phyloP scores from a whole-genome alignment of 2,888 invertebrate species.

The Thereva unica region DNA sequence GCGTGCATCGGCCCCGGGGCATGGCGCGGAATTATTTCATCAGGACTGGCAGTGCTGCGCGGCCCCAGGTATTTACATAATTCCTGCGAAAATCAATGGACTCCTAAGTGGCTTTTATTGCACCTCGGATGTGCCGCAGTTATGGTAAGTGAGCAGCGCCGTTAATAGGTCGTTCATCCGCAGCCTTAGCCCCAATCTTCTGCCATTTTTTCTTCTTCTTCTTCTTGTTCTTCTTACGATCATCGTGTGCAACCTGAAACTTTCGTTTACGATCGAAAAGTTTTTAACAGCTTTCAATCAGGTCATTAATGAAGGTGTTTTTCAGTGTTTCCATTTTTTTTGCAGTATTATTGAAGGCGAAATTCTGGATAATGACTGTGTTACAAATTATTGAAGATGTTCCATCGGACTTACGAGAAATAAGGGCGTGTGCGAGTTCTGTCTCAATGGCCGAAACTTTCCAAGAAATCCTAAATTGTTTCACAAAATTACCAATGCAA shows the following conservation, averaged over 20 bases:
- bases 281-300: conserved; percentile 22
- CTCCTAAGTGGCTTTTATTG: conserved; percentile 33
- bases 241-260: conserved; percentile 21
- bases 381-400: too few relatives aligned
- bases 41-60: conserved; percentile 19
- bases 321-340: background rate
- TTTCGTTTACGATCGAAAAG: conserved; percentile 26
- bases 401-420: too few relatives aligned
- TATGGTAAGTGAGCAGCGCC: conserved; percentile 34
- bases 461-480: too few relatives aligned
- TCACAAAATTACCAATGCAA: too few relatives aligned
- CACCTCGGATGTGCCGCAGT: conserved; percentile 25
- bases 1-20: conserved; percentile 27
- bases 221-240: background rate
- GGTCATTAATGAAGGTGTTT: conserved; percentile 14
- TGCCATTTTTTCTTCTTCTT: background rate
- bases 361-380: too few relatives aligned
- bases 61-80: conserved; percentile 25
- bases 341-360: too few relatives aligned
- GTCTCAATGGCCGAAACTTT: too few relatives aligned
- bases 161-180: conserved; percentile 20
- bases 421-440: too few relatives aligned
- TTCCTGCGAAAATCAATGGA: conserved; percentile 32
- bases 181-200: conserved; percentile 6
- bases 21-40: conserved; percentile 31